Evolutionary conservation across 2,797 vertebrate species (phyloP), one percentile per base, ranked within the genome.

Genomic region (Smutsia temminckii): DNA sequence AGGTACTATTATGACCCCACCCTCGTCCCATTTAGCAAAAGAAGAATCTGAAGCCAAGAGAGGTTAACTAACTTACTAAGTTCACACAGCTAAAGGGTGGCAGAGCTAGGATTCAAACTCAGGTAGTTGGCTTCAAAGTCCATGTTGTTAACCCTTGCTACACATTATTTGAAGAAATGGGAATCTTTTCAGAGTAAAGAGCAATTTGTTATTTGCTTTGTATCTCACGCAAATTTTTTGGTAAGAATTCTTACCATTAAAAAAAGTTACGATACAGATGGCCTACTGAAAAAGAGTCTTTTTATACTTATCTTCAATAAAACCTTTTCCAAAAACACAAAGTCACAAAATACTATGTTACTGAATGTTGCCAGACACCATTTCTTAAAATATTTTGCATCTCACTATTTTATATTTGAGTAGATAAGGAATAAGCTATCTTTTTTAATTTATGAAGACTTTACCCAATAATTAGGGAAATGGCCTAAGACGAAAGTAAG

Each of bases 391-490:
- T 78, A 42, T 37, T 80, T 95, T 75, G 1, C 9, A 87, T 64
- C 69, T 13, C 2, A 84, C 0, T 84, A 23, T 90, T 71, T 13
- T 87, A 89, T 86, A 91, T 53, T 85, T 92, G 34, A 64, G 13
- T 61, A 57, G 20, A 68, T 83, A 77, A 72, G 16, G 34, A 95
- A 92, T 40, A 79, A 32, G 32, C 16, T 85, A 59, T 37, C 12
- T 18, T 79, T 85, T 12, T 92, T 83, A 93, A 71, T 71, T 88
- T 88, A 86, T 83, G 49, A 89, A 10, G 17, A 66, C 4, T 75
- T 85, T 51, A 80, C 77, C 25, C 32, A 96, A 51, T 75, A 90
- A 95, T 69, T 75, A 85, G 37, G 51, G 8, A 13, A 85, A 75
- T 79, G 25, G 3, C 4, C 34, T 72, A 89, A 40, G 74, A 92